These are phyloP conservation scores for Argynnis bischoffii DNA, from an alignment of 2,888 invertebrate species.

Conservation along the genomic window DNA sequence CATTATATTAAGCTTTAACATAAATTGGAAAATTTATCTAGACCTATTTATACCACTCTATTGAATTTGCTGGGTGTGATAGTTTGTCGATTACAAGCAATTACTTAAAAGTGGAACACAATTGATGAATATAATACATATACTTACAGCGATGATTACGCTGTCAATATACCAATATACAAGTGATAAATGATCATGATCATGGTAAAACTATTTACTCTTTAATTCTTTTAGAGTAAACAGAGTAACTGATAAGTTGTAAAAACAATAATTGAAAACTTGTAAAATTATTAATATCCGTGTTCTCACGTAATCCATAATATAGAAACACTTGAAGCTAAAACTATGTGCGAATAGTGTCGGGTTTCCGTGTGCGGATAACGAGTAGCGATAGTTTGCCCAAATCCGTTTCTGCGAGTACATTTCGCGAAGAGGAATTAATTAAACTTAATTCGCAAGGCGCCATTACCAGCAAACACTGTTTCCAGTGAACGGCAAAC, in stretches of 20 bases:
- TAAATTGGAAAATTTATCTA: background rate
- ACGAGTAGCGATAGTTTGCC: slow-evolving; percentile 36
- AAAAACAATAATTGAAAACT: too few relatives aligned
- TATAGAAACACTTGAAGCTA: slow-evolving; percentile 1
- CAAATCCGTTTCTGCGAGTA: slow-evolving; percentile 44
- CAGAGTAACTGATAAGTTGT: too few relatives aligned
- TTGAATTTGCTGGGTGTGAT: background rate
- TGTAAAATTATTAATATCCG: background rate
- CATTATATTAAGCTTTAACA: background rate
- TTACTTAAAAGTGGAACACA: slow-evolving; percentile 27
- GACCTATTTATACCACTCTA: background rate
- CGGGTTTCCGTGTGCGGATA: slow-evolving; percentile 29
- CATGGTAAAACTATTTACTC: too few relatives aligned
- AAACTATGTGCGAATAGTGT: slow-evolving; percentile 26
- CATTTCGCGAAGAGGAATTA: slow-evolving; percentile 59
- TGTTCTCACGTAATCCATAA: background rate
- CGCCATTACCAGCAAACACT: slow-evolving; percentile 61
- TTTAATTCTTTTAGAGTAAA: too few relatives aligned
- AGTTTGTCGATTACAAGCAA: slow-evolving; percentile 22
- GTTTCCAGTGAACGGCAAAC: slow-evolving; percentile 59
- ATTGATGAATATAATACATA: slow-evolving; percentile 3
- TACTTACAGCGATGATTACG: slow-evolving; percentile 27
- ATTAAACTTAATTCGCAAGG: slow-evolving; percentile 69
- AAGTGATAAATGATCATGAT: slow-evolving; percentile 25
- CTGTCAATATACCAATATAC: slow-evolving; percentile 27